phyloP scores from a whole-genome alignment of 2,113 vertebrate species.

The Pterocles orientalis region DNA sequence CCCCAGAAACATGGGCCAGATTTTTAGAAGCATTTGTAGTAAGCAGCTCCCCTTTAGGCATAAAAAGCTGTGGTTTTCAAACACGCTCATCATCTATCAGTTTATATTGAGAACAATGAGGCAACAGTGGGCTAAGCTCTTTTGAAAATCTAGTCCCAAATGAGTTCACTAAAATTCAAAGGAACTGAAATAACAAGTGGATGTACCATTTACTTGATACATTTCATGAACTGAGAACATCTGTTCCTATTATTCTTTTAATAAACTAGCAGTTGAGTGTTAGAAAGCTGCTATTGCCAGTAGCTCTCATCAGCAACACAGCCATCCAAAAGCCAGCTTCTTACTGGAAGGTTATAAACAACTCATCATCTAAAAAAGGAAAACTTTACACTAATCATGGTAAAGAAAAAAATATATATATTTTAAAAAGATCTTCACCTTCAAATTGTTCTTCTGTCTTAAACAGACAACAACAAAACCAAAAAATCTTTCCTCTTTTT shows the following conservation, averaged over 20 bases:
- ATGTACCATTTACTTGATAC: slow-evolving; percentile 32
- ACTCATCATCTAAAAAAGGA: neutral
- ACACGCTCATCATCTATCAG: neutral
- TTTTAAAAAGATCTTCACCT: neutral
- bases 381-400: neutral
- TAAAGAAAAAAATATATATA: neutral
- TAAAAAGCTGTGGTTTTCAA: slow-evolving; percentile 21
- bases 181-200: slow-evolving; percentile 53
- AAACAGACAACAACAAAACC: neutral
- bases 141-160: slow-evolving; percentile 45
- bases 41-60: slow-evolving; percentile 19
- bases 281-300: slow-evolving; percentile 23
- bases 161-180: slow-evolving; percentile 56
- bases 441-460: neutral
- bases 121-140: neutral
- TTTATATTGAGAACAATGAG: slow-evolving; percentile 22
- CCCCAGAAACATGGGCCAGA: neutral
- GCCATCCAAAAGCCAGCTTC: neutral
- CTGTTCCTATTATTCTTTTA: slow-evolving; percentile 61
- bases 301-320: neutral
- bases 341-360: neutral
- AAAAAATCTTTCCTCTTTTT: neutral
- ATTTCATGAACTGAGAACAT: slow-evolving; percentile 57
- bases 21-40: neutral
- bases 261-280: slow-evolving; percentile 6